Base-by-base conservation (phyloP, 2,113 vertebrate species). In the Myotis davidii region DNA sequence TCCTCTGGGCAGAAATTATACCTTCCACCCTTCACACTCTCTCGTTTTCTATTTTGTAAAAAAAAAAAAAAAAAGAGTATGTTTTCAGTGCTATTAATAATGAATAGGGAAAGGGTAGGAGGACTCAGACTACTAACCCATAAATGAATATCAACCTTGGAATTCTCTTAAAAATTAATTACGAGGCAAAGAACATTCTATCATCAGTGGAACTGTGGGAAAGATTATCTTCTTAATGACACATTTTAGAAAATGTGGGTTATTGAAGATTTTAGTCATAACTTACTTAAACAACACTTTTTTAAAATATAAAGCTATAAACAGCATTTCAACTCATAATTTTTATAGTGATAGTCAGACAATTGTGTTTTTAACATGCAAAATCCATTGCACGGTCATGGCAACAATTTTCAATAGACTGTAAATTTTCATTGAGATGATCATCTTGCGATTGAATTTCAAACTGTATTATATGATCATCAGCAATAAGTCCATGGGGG, bases 361-460 rank as follows among this genome's bases (percentile, higher is more conserved):
- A 83, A 96, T 87, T 96, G 93, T 94, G 88, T 81, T 94, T 93
- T 93, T 91, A 70, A 94, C 94, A 95, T 91, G 94, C 45, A 98
- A 97, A 98, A 96, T 92, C 92, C 94, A 96, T 97, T 96, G 88
- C 39, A 61, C 10, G 73, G 96, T 45, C 9, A 0, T 67, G 86
- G 95, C 90, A 91, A 97, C 90, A 85, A 76, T 95, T 94, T 91
- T 94, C 85, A 94, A 94, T 97, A 97, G 95, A 95, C 32, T 72
- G 94, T 97, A 97, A 96, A 97, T 96, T 97, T 98, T 97, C 97
- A 98, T 97, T 96, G 97, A 96, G 95, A 97, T 82, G 94, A 98
- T 97, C 95, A 94, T 96, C 94, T 95, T 89, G 39, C 0, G 7
- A 97, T 94, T 97, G 97, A 97, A 97, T 98, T 97, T 97, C 92